A percentile compares a stretch with the other conserved stretches of the same genome.
These are phyloP conservation scores for Apostichopus japonicus DNA, from an alignment of 35 echinoderm and acorn worm species.

Conservation along the genomic window DNA sequence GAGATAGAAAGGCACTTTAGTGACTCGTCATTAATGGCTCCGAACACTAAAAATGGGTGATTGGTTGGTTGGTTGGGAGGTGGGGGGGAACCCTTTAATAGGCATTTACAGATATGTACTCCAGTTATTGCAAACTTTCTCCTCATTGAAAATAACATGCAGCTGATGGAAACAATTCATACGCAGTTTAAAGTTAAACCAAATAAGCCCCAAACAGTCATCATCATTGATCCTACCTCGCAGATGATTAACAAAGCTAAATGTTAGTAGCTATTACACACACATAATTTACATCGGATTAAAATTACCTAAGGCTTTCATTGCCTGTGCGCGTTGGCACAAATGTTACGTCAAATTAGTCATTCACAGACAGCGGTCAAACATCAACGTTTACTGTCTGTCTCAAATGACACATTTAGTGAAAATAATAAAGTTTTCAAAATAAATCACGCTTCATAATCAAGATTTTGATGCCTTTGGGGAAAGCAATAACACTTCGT, in stretches of 20 bases:
- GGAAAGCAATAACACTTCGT: conserved; percentile 46
- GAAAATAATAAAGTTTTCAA: conserved; percentile 57
- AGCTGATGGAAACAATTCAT: too few species aligned
- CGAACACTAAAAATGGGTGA: too few species aligned
- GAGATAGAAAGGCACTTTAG: too few species aligned
- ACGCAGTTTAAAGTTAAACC: too few species aligned
- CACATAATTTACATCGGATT: conserved; percentile 42
- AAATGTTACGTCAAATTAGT: conserved; percentile 41
- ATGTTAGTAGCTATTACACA: conserved; percentile 35
- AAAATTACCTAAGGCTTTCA: neutral
- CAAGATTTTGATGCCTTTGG: conserved; percentile 33
- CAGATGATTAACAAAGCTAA: conserved; percentile 33
- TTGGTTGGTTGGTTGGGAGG: too few species aligned
- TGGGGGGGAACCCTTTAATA: too few species aligned
- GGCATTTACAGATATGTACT: too few species aligned
- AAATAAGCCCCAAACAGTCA: too few species aligned
- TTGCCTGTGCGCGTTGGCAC: neutral
- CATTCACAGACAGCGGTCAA: conserved; percentile 40
- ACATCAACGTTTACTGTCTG: conserved; percentile 27
- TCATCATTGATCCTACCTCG: neutral
- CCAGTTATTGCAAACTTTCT: too few species aligned
- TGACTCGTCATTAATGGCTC: too few species aligned
- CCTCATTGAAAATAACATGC: too few species aligned
- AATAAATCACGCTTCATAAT: conserved; percentile 52
- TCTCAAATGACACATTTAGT: conserved; percentile 26